Conservation (phyloP, 2,797 vertebrate genomes). For the Lithobates pipiens region DNA sequence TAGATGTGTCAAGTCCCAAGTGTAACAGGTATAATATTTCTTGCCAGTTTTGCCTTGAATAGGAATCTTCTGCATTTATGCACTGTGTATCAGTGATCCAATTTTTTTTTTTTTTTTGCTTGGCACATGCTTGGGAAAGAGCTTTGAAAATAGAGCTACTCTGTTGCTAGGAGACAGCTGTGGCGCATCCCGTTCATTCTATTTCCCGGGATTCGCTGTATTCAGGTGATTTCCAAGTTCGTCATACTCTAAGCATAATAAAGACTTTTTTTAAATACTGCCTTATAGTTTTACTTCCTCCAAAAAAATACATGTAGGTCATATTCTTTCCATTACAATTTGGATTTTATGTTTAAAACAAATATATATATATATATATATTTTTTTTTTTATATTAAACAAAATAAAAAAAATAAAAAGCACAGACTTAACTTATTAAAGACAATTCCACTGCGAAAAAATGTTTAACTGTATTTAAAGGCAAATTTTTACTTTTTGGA, state of each 20-base stretch:
- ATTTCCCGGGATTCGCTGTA: constrained; percentile 47
- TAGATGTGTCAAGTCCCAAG: constrained; percentile 52
- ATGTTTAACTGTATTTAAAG: too few species aligned
- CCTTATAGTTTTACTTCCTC: constrained; percentile 6
- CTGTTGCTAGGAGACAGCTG: constrained; percentile 58
- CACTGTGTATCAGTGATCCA: constrained; percentile 48
- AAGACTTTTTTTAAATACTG: background rate
- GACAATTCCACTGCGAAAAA: too few species aligned
- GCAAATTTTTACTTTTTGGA: too few species aligned
- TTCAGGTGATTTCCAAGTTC: constrained; percentile 50
- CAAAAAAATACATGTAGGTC: background rate
- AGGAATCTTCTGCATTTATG: constrained; percentile 50
- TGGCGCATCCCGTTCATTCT: constrained; percentile 43
- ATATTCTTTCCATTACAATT: background rate
- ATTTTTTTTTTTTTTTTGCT: constrained; percentile 39
- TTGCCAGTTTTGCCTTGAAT: constrained; percentile 38
- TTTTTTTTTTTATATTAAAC: too few species aligned
- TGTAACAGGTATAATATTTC: constrained; percentile 58
- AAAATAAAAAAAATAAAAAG: background rate
- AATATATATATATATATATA: too few species aligned
- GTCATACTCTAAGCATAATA: constrained; percentile 42
- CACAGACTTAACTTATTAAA: too few species aligned
- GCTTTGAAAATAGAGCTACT: constrained; percentile 62
- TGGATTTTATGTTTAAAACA: background rate
- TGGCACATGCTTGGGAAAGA: constrained; percentile 58